Conservation (phyloP, 1,140 invertebrate species). For the Microvelia longipes region DNA sequence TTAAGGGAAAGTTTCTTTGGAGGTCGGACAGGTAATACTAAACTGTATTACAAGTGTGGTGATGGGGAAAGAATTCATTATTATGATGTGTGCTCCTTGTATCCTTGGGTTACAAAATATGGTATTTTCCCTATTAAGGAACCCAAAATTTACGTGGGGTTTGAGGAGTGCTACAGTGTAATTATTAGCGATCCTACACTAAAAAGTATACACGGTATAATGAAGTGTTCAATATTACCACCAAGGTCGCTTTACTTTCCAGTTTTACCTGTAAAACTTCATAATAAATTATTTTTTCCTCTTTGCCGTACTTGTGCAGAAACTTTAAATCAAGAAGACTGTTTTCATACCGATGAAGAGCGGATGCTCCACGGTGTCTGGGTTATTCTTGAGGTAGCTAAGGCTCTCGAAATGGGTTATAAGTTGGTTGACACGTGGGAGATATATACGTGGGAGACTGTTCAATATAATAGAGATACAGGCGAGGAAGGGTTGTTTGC, state of each 20-base stretch:
- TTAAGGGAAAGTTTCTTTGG: not conserved
- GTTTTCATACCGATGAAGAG: not conserved
- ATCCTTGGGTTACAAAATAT: conserved; percentile 26
- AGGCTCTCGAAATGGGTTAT: not conserved
- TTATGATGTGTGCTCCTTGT: conserved; percentile 17
- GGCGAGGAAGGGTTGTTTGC: not conserved
- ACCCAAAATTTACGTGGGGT: conserved; percentile 16
- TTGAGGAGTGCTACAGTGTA: not conserved
- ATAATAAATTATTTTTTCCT: not conserved
- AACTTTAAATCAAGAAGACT: not conserved
- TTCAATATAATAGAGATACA: not conserved
- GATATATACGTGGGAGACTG: not conserved
- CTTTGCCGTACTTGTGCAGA: not conserved
- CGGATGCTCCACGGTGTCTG: not conserved
- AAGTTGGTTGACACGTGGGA: not conserved
- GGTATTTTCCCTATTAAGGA: conserved; percentile 23
- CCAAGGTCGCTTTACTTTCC: not conserved
- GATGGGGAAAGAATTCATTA: not conserved
- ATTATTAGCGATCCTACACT: not conserved
- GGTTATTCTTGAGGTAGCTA: not conserved
- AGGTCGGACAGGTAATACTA: not conserved
- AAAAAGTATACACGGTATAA: not conserved
- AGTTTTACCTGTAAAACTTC: not conserved
- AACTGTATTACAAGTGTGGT: not conserved
- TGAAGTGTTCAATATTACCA: not conserved